Conservation (phyloP, 2,888 invertebrate genomes). For the Meliscaeva auricollis region DNA sequence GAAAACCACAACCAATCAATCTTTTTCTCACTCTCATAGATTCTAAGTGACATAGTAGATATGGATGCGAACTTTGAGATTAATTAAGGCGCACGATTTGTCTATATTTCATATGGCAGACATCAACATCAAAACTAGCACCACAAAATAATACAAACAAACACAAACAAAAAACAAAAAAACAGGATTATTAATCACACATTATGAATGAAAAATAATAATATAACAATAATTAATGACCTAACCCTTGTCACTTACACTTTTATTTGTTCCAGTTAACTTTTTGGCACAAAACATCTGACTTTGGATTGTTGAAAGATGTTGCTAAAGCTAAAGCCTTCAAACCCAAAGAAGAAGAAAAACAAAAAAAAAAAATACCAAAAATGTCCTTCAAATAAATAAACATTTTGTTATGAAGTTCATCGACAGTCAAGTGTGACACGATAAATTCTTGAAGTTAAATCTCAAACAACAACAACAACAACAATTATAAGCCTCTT, state of each 20-base stretch:
- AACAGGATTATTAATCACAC: slow-evolving; percentile 58
- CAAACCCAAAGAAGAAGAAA: neutral
- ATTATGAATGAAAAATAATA: slow-evolving; percentile 40
- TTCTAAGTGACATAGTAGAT: slow-evolving; percentile 7
- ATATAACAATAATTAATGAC: slow-evolving; percentile 46
- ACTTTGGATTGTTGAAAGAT: slow-evolving; percentile 9
- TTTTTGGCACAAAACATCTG: slow-evolving; percentile 30
- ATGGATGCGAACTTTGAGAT: slow-evolving; percentile 32
- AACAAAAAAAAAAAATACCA: neutral
- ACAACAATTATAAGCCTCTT: neutral
- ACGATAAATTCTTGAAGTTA: slow-evolving; percentile 17
- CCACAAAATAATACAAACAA: slow-evolving; percentile 23
- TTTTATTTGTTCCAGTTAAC: slow-evolving; percentile 46
- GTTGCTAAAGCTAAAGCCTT: neutral
- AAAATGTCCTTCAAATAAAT: slow-evolving; percentile 23
- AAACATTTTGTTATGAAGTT: slow-evolving; percentile 30
- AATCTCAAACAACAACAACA: neutral
- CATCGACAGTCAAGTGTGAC: slow-evolving; percentile 33
- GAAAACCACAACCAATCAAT: slow-evolving; percentile 12
- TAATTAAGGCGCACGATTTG: slow-evolving; percentile 34
- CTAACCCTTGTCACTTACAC: slow-evolving; percentile 46
- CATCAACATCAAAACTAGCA: slow-evolving; percentile 45
- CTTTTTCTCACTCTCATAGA: neutral
- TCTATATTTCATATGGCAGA: slow-evolving; percentile 60
- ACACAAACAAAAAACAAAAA: neutral